phyloP scores from a whole-genome alignment of 2,888 invertebrate species.

The Leucophora obtusa region DNA sequence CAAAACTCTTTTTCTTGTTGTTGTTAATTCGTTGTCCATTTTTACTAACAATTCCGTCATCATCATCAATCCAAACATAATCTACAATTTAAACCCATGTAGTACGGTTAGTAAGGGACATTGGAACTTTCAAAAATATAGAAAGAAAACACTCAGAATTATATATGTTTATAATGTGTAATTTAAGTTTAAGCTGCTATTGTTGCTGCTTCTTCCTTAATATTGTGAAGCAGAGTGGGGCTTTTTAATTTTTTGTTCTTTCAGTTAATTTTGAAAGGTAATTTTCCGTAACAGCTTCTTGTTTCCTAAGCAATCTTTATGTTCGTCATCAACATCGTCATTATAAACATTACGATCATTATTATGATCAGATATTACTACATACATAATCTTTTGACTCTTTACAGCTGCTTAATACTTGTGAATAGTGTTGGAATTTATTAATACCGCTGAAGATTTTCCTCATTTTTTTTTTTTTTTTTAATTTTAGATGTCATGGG shows the following conservation, averaged over 20 bases:
- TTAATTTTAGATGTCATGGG: slow-evolving; percentile 65
- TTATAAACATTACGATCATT: neutral
- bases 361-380: slow-evolving; percentile 11
- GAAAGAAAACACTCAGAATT: slow-evolving; percentile 9
- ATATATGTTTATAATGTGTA: slow-evolving; percentile 31
- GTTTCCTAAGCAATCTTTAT: slow-evolving; percentile 44
- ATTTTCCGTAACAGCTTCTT: slow-evolving; percentile 66
- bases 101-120: slow-evolving; percentile 46
- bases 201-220: slow-evolving; percentile 7
- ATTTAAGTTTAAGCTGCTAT: slow-evolving; percentile 19
- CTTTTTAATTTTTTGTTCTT: slow-evolving; percentile 12
- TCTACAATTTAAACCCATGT: slow-evolving; percentile 63
- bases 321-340: slow-evolving; percentile 28
- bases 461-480: slow-evolving; percentile 19
- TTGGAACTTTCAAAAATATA: slow-evolving; percentile 50
- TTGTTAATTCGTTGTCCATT: slow-evolving; percentile 2
- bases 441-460: slow-evolving; percentile 40
- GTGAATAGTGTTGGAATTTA: slow-evolving; percentile 51
- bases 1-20: slow-evolving; percentile 6
- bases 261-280: slow-evolving; percentile 47
- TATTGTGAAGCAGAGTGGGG: slow-evolving; percentile 31
- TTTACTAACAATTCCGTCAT: slow-evolving; percentile 18
- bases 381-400: slow-evolving; percentile 56
- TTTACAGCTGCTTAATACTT: slow-evolving; percentile 54
- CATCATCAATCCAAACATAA: slow-evolving; percentile 38